Base-by-base conservation (phyloP, 2,888 invertebrate species). In the Helobdella robusta region DNA sequence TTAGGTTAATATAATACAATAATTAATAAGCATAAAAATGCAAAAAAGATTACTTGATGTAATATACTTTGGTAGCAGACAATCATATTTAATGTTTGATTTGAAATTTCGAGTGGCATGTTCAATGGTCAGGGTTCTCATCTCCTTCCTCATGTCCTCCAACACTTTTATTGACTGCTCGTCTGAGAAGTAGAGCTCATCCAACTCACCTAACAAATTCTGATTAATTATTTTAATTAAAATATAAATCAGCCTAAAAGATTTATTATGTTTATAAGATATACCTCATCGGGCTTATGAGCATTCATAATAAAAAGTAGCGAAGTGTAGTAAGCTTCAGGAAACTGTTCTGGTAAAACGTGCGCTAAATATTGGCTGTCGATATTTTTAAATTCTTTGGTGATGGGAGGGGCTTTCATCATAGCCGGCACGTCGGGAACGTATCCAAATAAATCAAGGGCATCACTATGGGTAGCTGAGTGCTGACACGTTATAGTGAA, bases 401-500 rank as follows among this genome's bases (percentile, higher is more conserved):
- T 18, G 0, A 63, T 68, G 11, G 70, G 68, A 3, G 66, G 61
- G 15, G 50, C 44, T 25, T 68, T 50, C 71, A 71, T 71, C 65
- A 68, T 65, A 32, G 70, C 71, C 0, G 71, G 71, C 2, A 67
- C 66, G 28, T 66, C 63, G 2, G 71, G 70, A 4, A 69, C 48
- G 62, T 64, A 67, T 20, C 71, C 71, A 34, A 68, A 70, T 35
- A 70, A 60, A 59, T 71, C 71, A 54, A 71, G 54, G 1, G 70
- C 71, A 30, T 71, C 71, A 15, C 52, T 46, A 40, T 66, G 67
- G 0, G 68, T 69, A 40, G 70, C 70, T 8, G 67, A 66, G 56
- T 71, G 70, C 4, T 61, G 63, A 25, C 66, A 68, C 28, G 70
- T 70, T 32, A 35, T 34, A 11, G 68, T 65, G 62, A 70, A 71